Percentiles rank a stretch among this genome's conserved stretches.
Conservation (phyloP, 2,113 vertebrate genomes). For the Acanthochromis polyacanthus region DNA sequence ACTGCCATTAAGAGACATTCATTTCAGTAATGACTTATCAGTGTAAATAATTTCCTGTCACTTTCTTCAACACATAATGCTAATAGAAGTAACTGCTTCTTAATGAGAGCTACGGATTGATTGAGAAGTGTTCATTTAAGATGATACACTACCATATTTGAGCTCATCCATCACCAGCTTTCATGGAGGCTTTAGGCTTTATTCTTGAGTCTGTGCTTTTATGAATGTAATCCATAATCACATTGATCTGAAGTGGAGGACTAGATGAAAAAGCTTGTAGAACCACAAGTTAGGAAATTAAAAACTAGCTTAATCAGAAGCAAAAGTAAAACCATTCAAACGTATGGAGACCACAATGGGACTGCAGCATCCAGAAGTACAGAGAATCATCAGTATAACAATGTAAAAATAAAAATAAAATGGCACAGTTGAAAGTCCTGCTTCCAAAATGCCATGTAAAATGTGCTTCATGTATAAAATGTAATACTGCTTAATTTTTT, state of each 20-base stretch:
- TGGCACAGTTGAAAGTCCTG: neutral
- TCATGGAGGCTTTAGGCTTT: conserved; percentile 5
- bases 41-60: conserved; percentile 39
- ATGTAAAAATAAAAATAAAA: neutral
- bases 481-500: too few species aligned
- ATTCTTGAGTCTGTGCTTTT: neutral
- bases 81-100: conserved; percentile 41
- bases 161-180: conserved; percentile 4
- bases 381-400: neutral
- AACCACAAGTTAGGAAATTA: neutral
- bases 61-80: conserved; percentile 43
- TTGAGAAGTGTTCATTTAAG: conserved; percentile 43
- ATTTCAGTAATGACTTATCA: conserved; percentile 41
- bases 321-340: neutral
- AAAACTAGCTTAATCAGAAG: neutral
- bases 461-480: too few species aligned
- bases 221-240: conserved; percentile 11
- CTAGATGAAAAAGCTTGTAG: neutral
- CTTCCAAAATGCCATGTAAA: neutral
- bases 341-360: conserved; percentile 5
- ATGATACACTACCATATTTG: conserved; percentile 39
- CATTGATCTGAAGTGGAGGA: neutral
- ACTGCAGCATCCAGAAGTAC: neutral
- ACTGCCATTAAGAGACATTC: conserved; percentile 34
- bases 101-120: conserved; percentile 35